Base-by-base conservation (phyloP, 2,888 invertebrate genomes). In the Minunthozetes semirufus region DNA sequence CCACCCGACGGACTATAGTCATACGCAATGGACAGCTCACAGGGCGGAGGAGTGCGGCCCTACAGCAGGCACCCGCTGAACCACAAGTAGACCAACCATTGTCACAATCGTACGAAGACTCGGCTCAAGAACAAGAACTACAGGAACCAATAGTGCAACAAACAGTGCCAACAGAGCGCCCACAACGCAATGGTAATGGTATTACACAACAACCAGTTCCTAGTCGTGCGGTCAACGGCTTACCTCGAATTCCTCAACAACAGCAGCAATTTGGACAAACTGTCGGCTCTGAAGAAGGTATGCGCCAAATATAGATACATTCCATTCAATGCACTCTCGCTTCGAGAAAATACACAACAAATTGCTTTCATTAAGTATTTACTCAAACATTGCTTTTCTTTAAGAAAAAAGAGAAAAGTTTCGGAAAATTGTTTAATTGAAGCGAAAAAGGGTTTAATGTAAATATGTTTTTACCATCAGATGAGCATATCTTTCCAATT, bases 171-270 rank as follows among this genome's bases (percentile, higher is more conserved):
- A 66, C 66, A 38, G 19, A 66, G 19, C 38, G 66, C 11, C 66
- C 66, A 38, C 15, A 13, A 33, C 63, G 42, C 33, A 66, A 42
- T 66, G 38, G 33, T 17, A 61, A 61, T 61, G 61, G 63, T 33
- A 33, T 33, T 9, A 15, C 38, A 13, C 66, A 66, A 42, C 25
- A 25, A 63, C 42, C 66, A 38, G 66, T 42, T 66, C 66, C 66
- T 42, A 66, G 38, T 66, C 66, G 66, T 66, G n/a, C n/a, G 11
- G 66, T 13, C 66, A 66, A 66, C 17, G 66, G 66, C n/a, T 38
- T 66, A 13, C 17, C 66, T 19, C 33, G 66, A 42, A 29, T 19
- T 66, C 66, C 38, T n/a, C 38, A 17, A 42, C 38, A 66, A 66
- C 38, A 27, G 17, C 59, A n/a, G 42, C 19, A 9, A 17, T 66